A percentile compares a stretch with the other conserved stretches of the same genome.
phyloP scores from a whole-genome alignment of 2,888 invertebrate genomes.

The Shargacucullia verbasci region DNA sequence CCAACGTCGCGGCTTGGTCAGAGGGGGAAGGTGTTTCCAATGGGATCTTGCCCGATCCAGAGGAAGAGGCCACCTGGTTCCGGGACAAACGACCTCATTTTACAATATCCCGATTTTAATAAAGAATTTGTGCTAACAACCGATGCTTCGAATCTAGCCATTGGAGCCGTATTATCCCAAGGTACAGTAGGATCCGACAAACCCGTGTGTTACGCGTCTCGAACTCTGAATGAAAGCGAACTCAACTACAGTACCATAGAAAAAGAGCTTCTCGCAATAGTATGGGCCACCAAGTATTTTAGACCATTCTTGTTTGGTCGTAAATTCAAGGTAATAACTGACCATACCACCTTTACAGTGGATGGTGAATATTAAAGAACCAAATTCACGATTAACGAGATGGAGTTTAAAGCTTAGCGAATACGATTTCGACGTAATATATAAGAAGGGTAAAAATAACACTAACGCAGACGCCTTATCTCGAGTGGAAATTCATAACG shows the following conservation, averaged over 20 bases:
- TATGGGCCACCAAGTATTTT: background rate
- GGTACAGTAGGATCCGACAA: background rate
- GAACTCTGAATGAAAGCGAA: slow-evolving; percentile 3
- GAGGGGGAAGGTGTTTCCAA: no score
- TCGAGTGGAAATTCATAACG: background rate
- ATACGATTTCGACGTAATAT: slow-evolving; percentile 2
- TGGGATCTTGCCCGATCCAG: no score
- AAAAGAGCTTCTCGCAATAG: background rate
- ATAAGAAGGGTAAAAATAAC: slow-evolving; percentile 6
- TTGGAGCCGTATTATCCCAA: no score
- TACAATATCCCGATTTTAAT: no score
- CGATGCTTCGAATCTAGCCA: slow-evolving; percentile 3
- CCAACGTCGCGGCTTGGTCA: no score
- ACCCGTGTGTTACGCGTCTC: slow-evolving; percentile 5
- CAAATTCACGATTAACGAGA: no score
- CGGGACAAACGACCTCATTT: no score
- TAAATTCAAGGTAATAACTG: background rate
- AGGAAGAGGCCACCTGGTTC: no score
- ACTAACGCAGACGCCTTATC: no score
- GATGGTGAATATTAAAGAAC: no score
- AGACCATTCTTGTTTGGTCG: background rate
- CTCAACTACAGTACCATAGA: slow-evolving; percentile 4
- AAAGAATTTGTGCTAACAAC: slow-evolving; percentile 3
- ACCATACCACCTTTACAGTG: background rate
- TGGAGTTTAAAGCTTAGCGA: slow-evolving; percentile 5